Percentiles rank a stretch among this genome's conserved stretches.
phyloP scores from a whole-genome alignment of 2,797 vertebrate species.

The Thunnus albacares region DNA sequence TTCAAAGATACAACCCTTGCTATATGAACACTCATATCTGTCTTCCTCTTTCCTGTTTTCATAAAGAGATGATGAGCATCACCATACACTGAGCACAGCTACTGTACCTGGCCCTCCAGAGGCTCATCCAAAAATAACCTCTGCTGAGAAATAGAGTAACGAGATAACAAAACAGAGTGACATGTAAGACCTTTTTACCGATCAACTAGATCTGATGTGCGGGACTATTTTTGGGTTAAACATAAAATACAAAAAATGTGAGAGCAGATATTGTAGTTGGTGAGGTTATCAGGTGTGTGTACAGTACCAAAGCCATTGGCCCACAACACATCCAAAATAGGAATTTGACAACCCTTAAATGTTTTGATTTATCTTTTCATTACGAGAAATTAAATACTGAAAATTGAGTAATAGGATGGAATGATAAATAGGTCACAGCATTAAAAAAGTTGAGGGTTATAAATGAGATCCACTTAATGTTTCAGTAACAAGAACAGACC shows the following conservation, averaged over 20 bases:
- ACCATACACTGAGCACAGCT: not conserved
- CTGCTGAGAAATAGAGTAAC: not conserved
- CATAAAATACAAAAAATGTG: rapidly evolving
- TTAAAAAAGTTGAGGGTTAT: no score
- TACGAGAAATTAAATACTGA: not conserved
- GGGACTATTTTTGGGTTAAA: not conserved
- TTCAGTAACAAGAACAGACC: no score
- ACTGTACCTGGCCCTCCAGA: not conserved
- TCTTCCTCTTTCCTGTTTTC: constrained; percentile 9
- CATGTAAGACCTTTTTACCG: not conserved
- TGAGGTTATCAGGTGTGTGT: not conserved
- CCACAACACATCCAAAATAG: not conserved
- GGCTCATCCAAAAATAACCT: constrained; percentile 27
- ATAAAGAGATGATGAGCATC: not conserved
- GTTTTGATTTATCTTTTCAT: not conserved
- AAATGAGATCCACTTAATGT: no score
- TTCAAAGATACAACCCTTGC: not conserved
- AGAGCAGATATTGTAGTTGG: not conserved
- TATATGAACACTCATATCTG: not conserved
- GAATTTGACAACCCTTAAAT: not conserved
- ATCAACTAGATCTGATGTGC: not conserved
- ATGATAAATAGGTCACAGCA: not conserved
- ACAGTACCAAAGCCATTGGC: no score
- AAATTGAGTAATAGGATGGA: not conserved
- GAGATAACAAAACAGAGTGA: no score